phyloP scores from a whole-genome alignment of 2,797 vertebrate genomes.

The Poecilia picta region DNA sequence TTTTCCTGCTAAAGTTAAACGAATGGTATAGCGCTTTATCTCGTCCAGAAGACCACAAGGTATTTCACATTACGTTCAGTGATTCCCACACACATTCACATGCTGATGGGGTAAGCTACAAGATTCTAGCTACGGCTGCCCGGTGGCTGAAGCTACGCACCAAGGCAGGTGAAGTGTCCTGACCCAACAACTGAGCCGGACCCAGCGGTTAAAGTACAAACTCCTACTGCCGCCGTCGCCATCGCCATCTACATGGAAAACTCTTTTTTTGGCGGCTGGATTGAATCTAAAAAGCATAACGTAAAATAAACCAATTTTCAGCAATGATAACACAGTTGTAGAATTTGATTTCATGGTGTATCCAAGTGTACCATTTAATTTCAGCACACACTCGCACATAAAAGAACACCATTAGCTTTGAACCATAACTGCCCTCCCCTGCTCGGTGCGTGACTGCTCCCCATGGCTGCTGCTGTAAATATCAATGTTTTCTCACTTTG shows the following conservation, averaged over 20 bases:
- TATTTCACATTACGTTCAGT: no score
- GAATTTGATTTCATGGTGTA: slow-evolving; percentile 41
- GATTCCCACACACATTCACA: no score
- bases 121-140: no score
- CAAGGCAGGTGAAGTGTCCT: no score
- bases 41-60: no score
- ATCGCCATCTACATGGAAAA: slow-evolving; percentile 1
- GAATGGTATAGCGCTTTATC: no score
- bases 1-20: not conserved
- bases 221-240: no score
- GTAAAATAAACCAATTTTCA: slow-evolving; percentile 34
- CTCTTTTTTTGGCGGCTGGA: not conserved
- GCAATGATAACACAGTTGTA: slow-evolving; percentile 22
- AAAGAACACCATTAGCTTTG: slow-evolving; percentile 33
- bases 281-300: slow-evolving; percentile 15
- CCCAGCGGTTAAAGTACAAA: no score
- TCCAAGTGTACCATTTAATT: slow-evolving; percentile 20
- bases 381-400: slow-evolving; percentile 6
- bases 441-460: slow-evolving; percentile 22
- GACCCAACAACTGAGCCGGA: no score
- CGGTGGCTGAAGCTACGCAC: no score
- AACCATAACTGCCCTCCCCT: slow-evolving; percentile 32
- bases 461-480: slow-evolving; percentile 49
- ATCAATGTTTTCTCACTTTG: slow-evolving; percentile 49
- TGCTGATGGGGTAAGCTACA: no score